phyloP scores from a whole-genome alignment of 2,888 invertebrate species.

The Flexamia atlantica region DNA sequence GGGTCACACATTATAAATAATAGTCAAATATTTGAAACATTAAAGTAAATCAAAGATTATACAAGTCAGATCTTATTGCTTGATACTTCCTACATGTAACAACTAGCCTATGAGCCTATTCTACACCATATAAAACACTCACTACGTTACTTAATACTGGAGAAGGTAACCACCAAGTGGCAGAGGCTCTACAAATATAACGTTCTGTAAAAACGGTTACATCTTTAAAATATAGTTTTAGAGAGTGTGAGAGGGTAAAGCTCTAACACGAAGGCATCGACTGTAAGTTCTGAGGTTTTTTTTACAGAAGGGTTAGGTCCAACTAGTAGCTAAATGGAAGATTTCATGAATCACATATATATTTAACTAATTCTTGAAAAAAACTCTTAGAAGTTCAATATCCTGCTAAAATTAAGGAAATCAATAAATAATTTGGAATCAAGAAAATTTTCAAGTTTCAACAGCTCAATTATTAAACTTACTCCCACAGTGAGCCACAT shows the following conservation, averaged over 20 bases:
- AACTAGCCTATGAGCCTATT: not conserved
- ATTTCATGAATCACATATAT: not conserved
- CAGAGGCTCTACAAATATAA: conserved; percentile 45
- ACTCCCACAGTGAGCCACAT: not conserved
- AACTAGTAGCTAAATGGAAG: not conserved
- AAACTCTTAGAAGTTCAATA: too few species aligned
- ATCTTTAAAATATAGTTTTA: conserved; percentile 47
- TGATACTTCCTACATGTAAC: conserved; percentile 9
- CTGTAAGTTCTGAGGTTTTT: not conserved
- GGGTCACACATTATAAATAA: conserved; percentile 22
- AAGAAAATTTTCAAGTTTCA: too few species aligned
- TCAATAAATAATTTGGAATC: too few species aligned
- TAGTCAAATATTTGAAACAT: not conserved
- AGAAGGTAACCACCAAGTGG: conserved; percentile 36
- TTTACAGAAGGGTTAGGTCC: not conserved
- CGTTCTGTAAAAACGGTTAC: conserved; percentile 26
- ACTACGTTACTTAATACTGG: conserved; percentile 48
- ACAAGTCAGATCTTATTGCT: conserved; percentile 41
- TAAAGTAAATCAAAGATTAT: not conserved
- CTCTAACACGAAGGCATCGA: conserved; percentile 58
- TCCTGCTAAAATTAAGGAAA: too few species aligned
- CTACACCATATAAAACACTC: conserved; percentile 45
- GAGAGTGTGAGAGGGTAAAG: conserved; percentile 41
- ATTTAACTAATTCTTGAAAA: too few species aligned
- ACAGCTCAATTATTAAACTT: too few species aligned